Conservation (phyloP, 2,888 invertebrate genomes). For the Saturnia japonica region DNA sequence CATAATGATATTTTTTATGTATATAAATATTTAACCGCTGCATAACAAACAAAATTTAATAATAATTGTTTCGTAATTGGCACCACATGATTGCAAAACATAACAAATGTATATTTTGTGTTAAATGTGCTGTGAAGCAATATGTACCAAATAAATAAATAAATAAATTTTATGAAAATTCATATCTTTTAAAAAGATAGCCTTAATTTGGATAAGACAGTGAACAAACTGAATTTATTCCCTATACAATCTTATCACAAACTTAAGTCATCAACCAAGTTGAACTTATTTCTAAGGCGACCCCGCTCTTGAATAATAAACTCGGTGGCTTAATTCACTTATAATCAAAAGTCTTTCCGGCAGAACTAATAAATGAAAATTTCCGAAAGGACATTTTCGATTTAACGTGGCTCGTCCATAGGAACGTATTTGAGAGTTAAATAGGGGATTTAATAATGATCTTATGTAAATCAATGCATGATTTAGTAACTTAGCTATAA, state of each 20-base stretch:
- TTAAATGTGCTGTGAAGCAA: too few relatives aligned
- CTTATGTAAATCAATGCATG: not conserved
- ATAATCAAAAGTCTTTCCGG: conserved; percentile 42
- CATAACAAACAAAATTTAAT: too few relatives aligned
- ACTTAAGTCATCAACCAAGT: conserved; percentile 45
- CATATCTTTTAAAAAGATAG: not conserved
- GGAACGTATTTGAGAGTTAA: conserved; percentile 23
- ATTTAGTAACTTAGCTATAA: not conserved
- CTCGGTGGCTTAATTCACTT: conserved; percentile 43
- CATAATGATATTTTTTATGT: too few relatives aligned
- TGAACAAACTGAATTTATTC: conserved; percentile 9
- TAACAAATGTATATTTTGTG: too few relatives aligned
- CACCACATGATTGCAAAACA: too few relatives aligned
- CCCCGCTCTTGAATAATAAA: conserved; percentile 46
- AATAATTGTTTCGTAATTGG: too few relatives aligned
- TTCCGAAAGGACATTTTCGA: conserved; percentile 37
- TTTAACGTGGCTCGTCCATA: conserved; percentile 21
- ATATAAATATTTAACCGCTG: too few relatives aligned
- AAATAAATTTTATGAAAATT: not conserved
- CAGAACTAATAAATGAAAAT: conserved; percentile 28
- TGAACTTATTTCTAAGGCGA: conserved; percentile 26
- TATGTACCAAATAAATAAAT: too few relatives aligned
- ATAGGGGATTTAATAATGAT: conserved; percentile 13
- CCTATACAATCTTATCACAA: conserved; percentile 24
- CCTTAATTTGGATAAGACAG: not conserved